Conservation (phyloP, 2,888 invertebrate genomes). For the Dichetophora obliterata region DNA sequence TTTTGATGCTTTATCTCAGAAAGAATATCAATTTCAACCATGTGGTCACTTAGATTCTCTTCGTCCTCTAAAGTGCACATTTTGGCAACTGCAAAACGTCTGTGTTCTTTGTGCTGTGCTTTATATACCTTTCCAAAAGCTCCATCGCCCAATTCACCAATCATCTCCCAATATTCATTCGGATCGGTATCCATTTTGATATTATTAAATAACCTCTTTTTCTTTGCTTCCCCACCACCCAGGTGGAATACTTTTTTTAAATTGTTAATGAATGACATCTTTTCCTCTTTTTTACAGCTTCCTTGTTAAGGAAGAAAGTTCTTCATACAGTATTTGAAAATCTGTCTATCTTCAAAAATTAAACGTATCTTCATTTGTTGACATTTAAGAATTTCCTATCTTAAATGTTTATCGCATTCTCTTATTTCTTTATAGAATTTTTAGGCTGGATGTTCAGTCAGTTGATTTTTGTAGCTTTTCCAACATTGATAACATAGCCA, state of each 20-base stretch:
- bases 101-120: slow-evolving; percentile 87
- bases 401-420: background rate
- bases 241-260: slow-evolving; percentile 93
- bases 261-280: slow-evolving; percentile 92
- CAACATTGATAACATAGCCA: no score
- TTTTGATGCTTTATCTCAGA: slow-evolving; percentile 94
- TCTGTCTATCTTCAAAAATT: background rate
- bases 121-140: slow-evolving; percentile 96
- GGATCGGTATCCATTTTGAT: slow-evolving; percentile 95
- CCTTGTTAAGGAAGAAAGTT: background rate
- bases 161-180: slow-evolving; percentile 93
- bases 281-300: background rate
- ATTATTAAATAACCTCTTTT: slow-evolving; percentile 89
- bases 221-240: slow-evolving; percentile 88
- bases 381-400: background rate
- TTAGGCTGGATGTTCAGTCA: background rate
- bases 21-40: slow-evolving; percentile 98
- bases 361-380: background rate
- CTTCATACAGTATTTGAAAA: background rate
- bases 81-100: slow-evolving; percentile 92
- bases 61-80: slow-evolving; percentile 97
- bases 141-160: slow-evolving; percentile 98
- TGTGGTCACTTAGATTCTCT: slow-evolving; percentile 97
- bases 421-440: background rate
- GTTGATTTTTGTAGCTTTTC: background rate